A percentile compares a stretch with the other conserved stretches of the same genome.
These are phyloP conservation scores for Forbesichthys agassizii DNA, from an alignment of 2,113 vertebrate genomes.

Conservation along the genomic window DNA sequence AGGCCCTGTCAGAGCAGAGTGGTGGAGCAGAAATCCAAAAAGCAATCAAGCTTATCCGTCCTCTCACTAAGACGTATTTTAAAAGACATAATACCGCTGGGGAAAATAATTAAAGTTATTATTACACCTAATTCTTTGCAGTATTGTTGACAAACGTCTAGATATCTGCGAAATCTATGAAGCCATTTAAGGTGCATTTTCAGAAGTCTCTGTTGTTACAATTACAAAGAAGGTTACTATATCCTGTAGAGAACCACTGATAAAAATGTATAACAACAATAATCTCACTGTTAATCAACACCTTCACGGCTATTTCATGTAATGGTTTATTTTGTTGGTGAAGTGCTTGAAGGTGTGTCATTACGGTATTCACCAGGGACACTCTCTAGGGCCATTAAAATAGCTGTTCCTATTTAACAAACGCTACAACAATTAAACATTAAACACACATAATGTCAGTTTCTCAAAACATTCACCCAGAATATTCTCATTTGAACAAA, in stretches of 20 bases:
- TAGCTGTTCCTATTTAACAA: no score
- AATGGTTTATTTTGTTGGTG: no score
- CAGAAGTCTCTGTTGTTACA: conserved; percentile 1
- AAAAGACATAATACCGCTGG: conserved; percentile 24
- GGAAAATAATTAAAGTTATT: conserved; percentile 37
- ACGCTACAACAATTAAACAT: no score
- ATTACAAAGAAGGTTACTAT: not conserved
- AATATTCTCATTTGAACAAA: not conserved
- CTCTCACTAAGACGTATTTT: conserved; percentile 35
- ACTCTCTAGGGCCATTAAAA: no score
- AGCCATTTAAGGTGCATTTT: not conserved
- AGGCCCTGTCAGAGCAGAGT: conserved; percentile 40
- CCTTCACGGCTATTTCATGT: no score
- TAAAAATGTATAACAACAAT: no score
- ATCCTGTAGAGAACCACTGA: no score
- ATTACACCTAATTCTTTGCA: conserved; percentile 28
- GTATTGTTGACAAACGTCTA: conserved; percentile 27
- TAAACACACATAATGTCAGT: conserved; percentile 13
- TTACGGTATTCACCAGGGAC: no score
- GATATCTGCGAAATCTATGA: conserved; percentile 1
- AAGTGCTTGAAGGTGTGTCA: no score
- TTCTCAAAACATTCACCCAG: not conserved
- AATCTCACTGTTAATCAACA: no score
- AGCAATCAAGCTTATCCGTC: conserved; percentile 57
- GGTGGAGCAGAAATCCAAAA: conserved; percentile 48